Evolutionary conservation across 2,797 vertebrate species (phyloP), one percentile per base, ranked within the genome.

Genomic region (Acomys russatus): DNA sequence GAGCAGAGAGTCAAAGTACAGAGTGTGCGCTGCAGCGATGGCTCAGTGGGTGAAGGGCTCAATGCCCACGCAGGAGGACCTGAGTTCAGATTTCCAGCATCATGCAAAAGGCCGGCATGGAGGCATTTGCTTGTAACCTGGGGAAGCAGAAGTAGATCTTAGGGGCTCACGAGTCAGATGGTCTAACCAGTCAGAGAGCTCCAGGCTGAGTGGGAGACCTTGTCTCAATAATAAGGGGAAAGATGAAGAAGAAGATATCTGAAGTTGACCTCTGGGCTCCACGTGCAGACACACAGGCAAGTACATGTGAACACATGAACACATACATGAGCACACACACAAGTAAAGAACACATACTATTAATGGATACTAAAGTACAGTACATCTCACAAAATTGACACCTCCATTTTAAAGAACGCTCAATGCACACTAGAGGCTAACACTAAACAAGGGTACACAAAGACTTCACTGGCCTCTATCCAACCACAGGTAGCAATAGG

Each of bases 401-500:
- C 2, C 73, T 95, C 44, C 90, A 20, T 64, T 71, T 86, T 92
- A 73, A 78, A 94, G 22, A 82, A 85, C 6, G 76, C 22, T 74
- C 88, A 94, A 92, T 90, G 22, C 20, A 91, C 14, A 59, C 6
- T 54, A 64, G 10, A 66, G 23, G 49, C 83, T 83, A 76, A 68
- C 76, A 28, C 6, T 22, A 92, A 92, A 74, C 7, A 91, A 25
- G 20, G 18, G 61, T 28, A 5, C 10, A 83, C 49, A 63, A 38
- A 61, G 35, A 17, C 64, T 38, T 85, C 7, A 18, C 33, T 22
- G 66, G 63, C 49, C 63, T 49, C 18, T 71, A 85, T 38, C 56
- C 73, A 87, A 80, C 18, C 8, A 90, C 44, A 30, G 61, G 86
- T 66, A 85, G 84, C 84, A 92, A 86, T 74, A 93, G 92, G 79